Evolutionary conservation across 2,797 vertebrate species (phyloP), one percentile per base, ranked within the genome.

Genomic region (Galagoides demidoff): DNA sequence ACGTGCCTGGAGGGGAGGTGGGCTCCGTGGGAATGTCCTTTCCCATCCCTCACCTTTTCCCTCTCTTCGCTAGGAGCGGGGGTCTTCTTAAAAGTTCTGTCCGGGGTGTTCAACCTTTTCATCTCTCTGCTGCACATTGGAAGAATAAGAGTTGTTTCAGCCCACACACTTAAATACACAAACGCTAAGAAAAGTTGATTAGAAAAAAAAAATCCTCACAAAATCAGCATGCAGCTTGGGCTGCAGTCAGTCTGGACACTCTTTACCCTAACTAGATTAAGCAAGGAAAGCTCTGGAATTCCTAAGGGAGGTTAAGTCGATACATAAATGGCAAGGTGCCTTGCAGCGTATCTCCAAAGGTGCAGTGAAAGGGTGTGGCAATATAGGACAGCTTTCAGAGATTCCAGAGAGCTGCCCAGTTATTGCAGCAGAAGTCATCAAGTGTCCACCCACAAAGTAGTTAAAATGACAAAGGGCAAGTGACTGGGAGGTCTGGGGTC

Each of bases 401-500:
- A 70, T 27, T 82, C 22, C 66, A 10, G 45, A 71, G 43, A 77
- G 89, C 89, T 70, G 55, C 79, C 43, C 52, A 23, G 39, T 43
- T 39, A 52, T 20, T 43, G 82, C 79, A 45, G 66, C 52, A 29
- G 45, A 63, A 52, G 71, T 63, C 83, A 7, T 70, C 57, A 37
- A 43, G 52, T 92, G 57, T 74, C 52, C 70, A 74, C 43, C 37
- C 63, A 49, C 10, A 22, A 37, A 6, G 0, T 34, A 57, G 66
- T 83, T 82, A 79, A 94, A 81, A 59, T 59, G 95, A 85, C 91
- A 76, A 55, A 84, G 84, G 70, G 39, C 85, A 43, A 59, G 76
- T n/a, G 90, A 31, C 45, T 29, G 23, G 45, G 57, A 20, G 49
- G 14, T 14, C 10, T 3, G 37, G 10, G 19, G 55, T 43, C 68